Base-by-base conservation (phyloP, 1,140 invertebrate species). In the Brachionus plicatilis region DNA sequence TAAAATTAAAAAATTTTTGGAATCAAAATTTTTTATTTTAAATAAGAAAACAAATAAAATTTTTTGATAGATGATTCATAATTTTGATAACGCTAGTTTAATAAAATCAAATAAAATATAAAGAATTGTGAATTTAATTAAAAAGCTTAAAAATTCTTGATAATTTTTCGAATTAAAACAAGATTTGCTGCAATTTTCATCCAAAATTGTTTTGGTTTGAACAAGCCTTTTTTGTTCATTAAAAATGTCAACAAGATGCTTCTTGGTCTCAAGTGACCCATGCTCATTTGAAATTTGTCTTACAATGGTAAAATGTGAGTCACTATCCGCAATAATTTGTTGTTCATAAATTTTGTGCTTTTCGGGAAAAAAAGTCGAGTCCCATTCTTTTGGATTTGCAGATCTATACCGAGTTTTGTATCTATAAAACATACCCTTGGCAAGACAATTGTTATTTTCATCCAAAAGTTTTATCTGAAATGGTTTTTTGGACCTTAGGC, bases 401-500 rank as follows among this genome's bases (percentile, higher is more conserved):
- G 27, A 20, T 17, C 33, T 33, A 41, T 17, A 9, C n/a, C 29
- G 37, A 72, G n/a, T 72, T 72, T 72, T 72, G 68, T 72, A 72
- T 41, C 68, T 37, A 72, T 72, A 72, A 72, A 72, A 72, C n/a
- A 72, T 14, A 41, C 68, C 68, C 29, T 17, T n/a, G 0, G 68
- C 68, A 8, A 72, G 17, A 72, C 68, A 72, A 72, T 72, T 72
- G 33, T 72, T 72, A 41, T 72, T 41, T 72, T 72, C 14, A 72
- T 72, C 68, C 29, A 41, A 17, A 41, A 72, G 8, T 72, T 72
- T 37, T 17, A 72, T 72, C 12, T 72, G 14, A 43, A 72, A 72
- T 41, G 68, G 68, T 8, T 72, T 72, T 72, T 43, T 72, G 14
- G 29, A 72, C 11, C 3, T 72, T n/a, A 72, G 37, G 33, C 29